Base-by-base conservation (phyloP, 2,888 invertebrate genomes). In the Priocnemis perturbator region DNA sequence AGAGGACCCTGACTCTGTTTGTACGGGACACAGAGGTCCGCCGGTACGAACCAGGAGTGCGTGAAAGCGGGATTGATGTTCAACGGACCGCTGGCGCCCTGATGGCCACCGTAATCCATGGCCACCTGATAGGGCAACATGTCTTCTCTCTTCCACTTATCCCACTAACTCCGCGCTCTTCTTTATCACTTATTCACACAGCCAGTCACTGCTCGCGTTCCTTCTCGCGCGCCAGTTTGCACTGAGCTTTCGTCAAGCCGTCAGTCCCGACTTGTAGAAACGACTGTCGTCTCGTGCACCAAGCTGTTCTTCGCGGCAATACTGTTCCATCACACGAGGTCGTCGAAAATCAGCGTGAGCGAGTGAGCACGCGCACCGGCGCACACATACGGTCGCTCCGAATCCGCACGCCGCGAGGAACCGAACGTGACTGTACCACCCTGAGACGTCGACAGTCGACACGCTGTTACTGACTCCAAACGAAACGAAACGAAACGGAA, bases 21-120 rank as follows among this genome's bases (percentile, higher is more conserved):
- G 91, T 93, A 94, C 92, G 95, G 95, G 93, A 95, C 94, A 94
- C 96, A 96, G 92, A 96, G 93, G 93, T 96, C 96, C 94, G 95
- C 95, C 92, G 95, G 94, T 92, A 96, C 96, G 93, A 96, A 95
- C 97, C 97, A 97, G 92, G 96, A 96, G 93, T 97, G 96, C 90
- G 96, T 95, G 93, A 96, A 97, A 88, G 95, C 94, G 88, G 96
- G 93, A 90, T 89, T 93, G 92, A 89, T 93, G 92, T 90, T 93
- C 91, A 91, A 87, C 89, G 89, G 84, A 89, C 91, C 91, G 95
- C 96, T 95, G 87, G 96, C 95, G 86, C 96, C 95, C 91, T 95
- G 95, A 90, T 96, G 96, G 87, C 89, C 88, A 83, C 90, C 91
- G 87, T 91, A 91, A 89, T 91, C 91, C 96, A 96, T 96, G 87